Evolutionary conservation across 1,140 invertebrate species (phyloP).

Genomic region (Acromyrmex echinatior): DNA sequence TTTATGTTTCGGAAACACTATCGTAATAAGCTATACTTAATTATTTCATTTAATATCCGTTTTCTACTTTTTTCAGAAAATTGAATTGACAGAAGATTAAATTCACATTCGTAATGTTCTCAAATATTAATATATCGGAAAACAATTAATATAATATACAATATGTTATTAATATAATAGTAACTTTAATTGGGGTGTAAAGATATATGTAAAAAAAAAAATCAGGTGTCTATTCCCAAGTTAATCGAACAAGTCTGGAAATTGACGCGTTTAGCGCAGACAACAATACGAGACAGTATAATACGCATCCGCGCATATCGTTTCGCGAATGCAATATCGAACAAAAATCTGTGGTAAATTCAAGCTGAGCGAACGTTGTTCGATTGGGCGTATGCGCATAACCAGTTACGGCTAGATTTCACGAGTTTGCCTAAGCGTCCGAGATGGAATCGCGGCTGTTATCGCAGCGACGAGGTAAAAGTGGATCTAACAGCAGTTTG

Average conservation of each 20-base stretch:
- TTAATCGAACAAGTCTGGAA: neutral
- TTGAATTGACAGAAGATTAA: no score
- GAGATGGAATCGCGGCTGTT: constrained; percentile 41
- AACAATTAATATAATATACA: no score
- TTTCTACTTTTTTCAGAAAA: no score
- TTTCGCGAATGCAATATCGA: neutral
- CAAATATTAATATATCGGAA: no score
- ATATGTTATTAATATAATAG: no score
- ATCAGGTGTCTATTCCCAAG: no score
- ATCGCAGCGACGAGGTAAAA: constrained; percentile 42
- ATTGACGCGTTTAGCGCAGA: neutral
- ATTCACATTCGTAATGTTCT: no score
- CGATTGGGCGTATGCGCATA: neutral
- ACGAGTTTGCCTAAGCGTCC: constrained; percentile 25
- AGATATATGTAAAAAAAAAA: no score
- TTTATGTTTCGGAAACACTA: no score
- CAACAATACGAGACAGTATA: neutral
- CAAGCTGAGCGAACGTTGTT: constrained; percentile 18
- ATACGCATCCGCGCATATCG: neutral
- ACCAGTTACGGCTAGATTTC: constrained; percentile 59
- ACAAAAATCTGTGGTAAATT: constrained; percentile 7
- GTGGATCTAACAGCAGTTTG: constrained; percentile 9
- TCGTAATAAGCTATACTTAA: no score
- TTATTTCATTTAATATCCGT: no score
- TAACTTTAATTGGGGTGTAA: no score